Conservation (phyloP, 2,113 vertebrate species). For the Aegithalos caudatus region DNA sequence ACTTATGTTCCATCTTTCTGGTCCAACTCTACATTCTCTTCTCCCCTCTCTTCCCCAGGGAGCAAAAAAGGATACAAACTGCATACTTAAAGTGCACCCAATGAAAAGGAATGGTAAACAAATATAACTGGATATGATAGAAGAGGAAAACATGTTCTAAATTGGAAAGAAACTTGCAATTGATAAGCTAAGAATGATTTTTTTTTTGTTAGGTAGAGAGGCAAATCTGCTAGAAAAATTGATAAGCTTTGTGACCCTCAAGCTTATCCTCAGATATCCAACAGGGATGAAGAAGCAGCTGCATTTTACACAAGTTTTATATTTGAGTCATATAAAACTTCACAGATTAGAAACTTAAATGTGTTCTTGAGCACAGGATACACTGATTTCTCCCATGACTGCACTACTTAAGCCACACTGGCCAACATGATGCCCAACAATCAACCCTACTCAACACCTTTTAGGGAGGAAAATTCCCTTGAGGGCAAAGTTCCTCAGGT, state of each 20-base stretch:
- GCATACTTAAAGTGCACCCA: background rate
- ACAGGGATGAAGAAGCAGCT: background rate
- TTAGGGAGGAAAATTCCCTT: background rate
- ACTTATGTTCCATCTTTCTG: background rate
- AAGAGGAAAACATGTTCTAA: background rate
- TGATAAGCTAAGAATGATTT: background rate
- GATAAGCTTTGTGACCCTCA: background rate
- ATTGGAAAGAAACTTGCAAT: background rate
- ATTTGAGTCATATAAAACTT: background rate
- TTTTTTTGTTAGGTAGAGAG: background rate
- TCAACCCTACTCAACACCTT: background rate
- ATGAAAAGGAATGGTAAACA: background rate
- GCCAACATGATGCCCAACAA: fast-evolving
- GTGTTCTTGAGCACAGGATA: background rate
- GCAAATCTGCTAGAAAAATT: background rate
- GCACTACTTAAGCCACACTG: background rate
- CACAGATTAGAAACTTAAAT: background rate
- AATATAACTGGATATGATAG: background rate
- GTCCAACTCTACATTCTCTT: background rate
- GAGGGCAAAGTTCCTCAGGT: background rate
- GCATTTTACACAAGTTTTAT: background rate
- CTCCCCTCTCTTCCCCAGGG: background rate
- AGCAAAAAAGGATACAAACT: background rate
- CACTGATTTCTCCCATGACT: background rate
- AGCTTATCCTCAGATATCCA: background rate